Evolutionary conservation across 2,797 vertebrate species (phyloP).

Genomic region (Mormyrus hasselquistii): DNA sequence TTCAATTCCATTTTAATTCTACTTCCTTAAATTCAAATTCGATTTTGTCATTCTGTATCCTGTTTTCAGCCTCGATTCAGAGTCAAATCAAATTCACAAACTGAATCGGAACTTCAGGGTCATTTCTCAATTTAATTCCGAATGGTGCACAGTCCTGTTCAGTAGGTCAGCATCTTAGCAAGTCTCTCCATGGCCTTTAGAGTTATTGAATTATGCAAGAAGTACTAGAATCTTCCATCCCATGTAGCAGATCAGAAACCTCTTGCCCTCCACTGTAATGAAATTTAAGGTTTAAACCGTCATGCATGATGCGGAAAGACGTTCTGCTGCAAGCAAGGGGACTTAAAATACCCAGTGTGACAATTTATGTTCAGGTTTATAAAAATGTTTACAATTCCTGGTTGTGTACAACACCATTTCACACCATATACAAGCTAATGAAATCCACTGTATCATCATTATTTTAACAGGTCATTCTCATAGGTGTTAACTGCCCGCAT

Average conservation of each 20-base stretch:
- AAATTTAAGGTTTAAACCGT: neutral
- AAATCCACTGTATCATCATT: neutral
- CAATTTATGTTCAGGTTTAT: neutral
- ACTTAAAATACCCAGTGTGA: neutral
- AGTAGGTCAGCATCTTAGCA: neutral
- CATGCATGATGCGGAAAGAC: neutral
- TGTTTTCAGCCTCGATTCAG: neutral
- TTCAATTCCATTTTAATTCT: neutral
- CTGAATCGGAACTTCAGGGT: neutral
- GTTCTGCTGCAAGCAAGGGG: neutral
- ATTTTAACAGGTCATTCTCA: neutral
- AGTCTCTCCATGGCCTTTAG: neutral
- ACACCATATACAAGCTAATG: neutral
- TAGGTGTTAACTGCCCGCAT: neutral
- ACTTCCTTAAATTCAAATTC: neutral
- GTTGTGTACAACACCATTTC: neutral
- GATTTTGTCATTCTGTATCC: neutral
- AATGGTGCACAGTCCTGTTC: neutral
- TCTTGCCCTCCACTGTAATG: neutral
- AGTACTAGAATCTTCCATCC: neutral
- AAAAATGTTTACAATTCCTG: neutral
- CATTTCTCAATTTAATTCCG: neutral
- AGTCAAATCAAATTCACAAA: neutral
- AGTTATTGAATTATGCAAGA: neutral
- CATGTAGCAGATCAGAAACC: neutral